These are phyloP conservation scores for Cyrtodaria siliqua DNA, from an alignment of 2,888 invertebrate genomes.

Conservation along the genomic window DNA sequence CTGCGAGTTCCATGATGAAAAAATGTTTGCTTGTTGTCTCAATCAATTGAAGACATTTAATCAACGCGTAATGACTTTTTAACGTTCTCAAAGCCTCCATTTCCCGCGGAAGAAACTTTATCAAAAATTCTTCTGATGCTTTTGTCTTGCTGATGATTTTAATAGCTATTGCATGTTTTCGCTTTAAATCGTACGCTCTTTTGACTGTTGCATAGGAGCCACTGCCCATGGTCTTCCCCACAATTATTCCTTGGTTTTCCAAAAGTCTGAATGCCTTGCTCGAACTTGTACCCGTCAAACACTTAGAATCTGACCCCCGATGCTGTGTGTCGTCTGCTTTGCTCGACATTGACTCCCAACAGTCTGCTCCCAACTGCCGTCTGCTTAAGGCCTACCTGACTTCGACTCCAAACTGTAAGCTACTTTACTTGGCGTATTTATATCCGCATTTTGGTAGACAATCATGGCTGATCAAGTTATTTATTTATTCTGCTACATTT, in stretches of 20 bases:
- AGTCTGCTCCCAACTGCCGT: too few species aligned
- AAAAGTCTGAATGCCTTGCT: slow-evolving; percentile 63
- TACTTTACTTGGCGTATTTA: too few species aligned
- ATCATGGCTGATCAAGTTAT: too few species aligned
- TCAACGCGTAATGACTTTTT: slow-evolving; percentile 76
- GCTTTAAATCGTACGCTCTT: slow-evolving; percentile 78
- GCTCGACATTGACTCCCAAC: too few species aligned
- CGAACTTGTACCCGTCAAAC: slow-evolving; percentile 7
- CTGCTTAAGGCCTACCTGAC: too few species aligned
- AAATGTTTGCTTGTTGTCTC: slow-evolving; percentile 84
- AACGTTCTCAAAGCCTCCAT: slow-evolving; percentile 80
- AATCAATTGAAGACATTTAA: slow-evolving; percentile 79
- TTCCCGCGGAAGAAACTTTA: slow-evolving; percentile 84
- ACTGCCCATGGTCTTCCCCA: slow-evolving; percentile 79
- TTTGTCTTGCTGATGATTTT: slow-evolving; percentile 83
- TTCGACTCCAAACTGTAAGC: too few species aligned
- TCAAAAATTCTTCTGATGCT: slow-evolving; percentile 80
- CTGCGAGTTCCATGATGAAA: slow-evolving; percentile 82
- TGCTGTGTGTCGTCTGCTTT: too few species aligned
- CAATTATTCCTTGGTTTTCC: slow-evolving; percentile 78
- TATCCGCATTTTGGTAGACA: too few species aligned
- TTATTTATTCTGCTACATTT: too few species aligned
- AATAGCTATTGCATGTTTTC: slow-evolving; percentile 81
- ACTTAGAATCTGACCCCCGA: slow-evolving; percentile 2
- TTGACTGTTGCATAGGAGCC: slow-evolving; percentile 84